Conservation (phyloP, 2,113 vertebrate genomes). For the Crotalus horridus region DNA sequence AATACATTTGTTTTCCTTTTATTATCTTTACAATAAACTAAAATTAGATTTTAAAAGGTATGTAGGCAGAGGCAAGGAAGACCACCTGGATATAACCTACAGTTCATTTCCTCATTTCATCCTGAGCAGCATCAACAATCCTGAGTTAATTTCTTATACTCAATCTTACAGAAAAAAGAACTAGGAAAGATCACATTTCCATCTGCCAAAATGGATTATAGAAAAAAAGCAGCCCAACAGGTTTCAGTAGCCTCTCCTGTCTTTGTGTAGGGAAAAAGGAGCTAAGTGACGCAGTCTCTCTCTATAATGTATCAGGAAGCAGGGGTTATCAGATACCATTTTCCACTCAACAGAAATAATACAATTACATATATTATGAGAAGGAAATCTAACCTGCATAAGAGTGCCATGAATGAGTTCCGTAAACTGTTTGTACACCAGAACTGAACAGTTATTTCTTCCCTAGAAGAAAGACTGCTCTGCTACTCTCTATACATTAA, state of each 20-base stretch:
- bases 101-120: not conserved
- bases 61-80: not conserved
- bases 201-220: not conserved
- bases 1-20: not conserved
- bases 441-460: not conserved
- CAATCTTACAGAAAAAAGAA: not conserved
- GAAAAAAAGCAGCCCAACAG: not conserved
- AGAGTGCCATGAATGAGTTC: not conserved
- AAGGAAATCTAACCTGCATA: not conserved
- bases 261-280: not conserved
- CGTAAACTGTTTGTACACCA: not conserved
- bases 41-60: slow-evolving; percentile 7
- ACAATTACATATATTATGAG: not conserved
- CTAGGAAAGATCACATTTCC: not conserved
- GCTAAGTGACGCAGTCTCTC: not conserved
- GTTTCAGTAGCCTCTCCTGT: not conserved
- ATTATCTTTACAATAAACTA: not conserved
- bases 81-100: not conserved
- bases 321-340: not conserved
- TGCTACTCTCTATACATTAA: not conserved
- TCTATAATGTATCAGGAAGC: not conserved
- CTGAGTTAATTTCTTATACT: slow-evolving; percentile 18
- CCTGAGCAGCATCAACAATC: slow-evolving; percentile 17
- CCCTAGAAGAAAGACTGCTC: not conserved
- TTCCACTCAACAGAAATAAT: not conserved